Base-by-base conservation (phyloP, 1,140 invertebrate species). In the Subanguina moxae region DNA sequence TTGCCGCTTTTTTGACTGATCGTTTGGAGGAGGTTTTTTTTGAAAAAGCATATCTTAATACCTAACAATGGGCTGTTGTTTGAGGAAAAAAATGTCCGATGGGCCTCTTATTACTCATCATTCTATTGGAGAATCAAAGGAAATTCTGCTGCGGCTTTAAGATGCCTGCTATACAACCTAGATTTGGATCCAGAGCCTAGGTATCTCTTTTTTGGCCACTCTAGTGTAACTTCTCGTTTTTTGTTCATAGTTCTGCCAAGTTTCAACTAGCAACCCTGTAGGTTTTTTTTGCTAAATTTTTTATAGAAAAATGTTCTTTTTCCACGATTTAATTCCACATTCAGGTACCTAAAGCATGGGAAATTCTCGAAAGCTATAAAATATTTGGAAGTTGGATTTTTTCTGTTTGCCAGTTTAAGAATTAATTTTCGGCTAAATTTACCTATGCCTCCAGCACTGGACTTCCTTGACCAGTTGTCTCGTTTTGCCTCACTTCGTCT, bases 71-170 rank as follows among this genome's bases (percentile, higher is more conserved):
- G 21, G 9, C 9, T 19, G 45, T 0, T 23, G n/a, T 25, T 56
- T 52, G 15, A 65, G 45, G 63, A 65, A 21, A 23, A 43, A 48
- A 13, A 32, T 30, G 32, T 15, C 9, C 13, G 42, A 42, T 28
- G 27, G 27, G 65, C 65, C 5, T 5, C 23, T 30, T 67, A 67
- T 58, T 67, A 61, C 42, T 46, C 65, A 17, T 8, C 23, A 27
- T 67, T 67, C 25, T 67, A 67, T 21, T 67, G 65, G 65, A 57
- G 65, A 28, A 59, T 67, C 30, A 46, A 43, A 57, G 65, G 65
- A 17, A 46, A 67, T 62, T 52, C 57, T 23, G 15, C 19, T 8
- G 27, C 23, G 25, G 46, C 65, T n/a, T 45, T 59, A 28, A 57
- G 61, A 25, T 67, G 65, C 28, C 19, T 67, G 27, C 27, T 17